Evolutionary conservation across 2,888 invertebrate species (phyloP).

Genomic region (Andrena hattorfiana): DNA sequence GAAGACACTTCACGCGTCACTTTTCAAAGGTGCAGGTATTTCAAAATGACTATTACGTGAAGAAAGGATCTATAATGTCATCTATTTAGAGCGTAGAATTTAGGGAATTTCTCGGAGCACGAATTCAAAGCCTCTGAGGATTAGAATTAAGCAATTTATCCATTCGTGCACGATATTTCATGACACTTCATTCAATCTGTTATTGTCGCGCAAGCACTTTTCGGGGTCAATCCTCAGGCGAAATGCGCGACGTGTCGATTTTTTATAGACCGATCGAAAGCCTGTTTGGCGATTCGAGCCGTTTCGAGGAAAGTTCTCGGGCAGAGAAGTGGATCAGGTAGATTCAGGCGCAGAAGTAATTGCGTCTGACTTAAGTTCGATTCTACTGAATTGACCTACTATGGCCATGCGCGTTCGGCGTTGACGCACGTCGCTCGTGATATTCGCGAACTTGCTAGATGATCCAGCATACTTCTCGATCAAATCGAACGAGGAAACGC

Average conservation of each 20-base stretch:
- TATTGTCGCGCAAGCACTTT: not conserved
- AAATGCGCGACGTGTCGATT: not conserved
- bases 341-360: slow-evolving; percentile 29
- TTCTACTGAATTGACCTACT: slow-evolving; percentile 54
- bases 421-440: slow-evolving; percentile 9
- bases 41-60: too few relatives aligned
- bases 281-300: not conserved
- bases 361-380: slow-evolving; percentile 48
- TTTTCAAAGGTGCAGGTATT: too few relatives aligned
- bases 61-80: too few relatives aligned
- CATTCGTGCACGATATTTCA: not conserved
- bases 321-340: slow-evolving; percentile 33
- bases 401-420: slow-evolving; percentile 24
- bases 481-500: not conserved
- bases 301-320: slow-evolving; percentile 30
- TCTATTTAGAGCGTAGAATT: too few relatives aligned
- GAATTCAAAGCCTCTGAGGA: too few relatives aligned
- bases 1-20: too few relatives aligned
- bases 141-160: too few relatives aligned
- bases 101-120: too few relatives aligned
- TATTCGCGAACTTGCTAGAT: not conserved
- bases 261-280: slow-evolving; percentile 3
- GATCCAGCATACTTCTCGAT: not conserved
- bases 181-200: not conserved
- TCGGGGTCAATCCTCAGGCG: not conserved